phyloP scores from a whole-genome alignment of 2,797 vertebrate species.

The Mormyrops attenuatus region DNA sequence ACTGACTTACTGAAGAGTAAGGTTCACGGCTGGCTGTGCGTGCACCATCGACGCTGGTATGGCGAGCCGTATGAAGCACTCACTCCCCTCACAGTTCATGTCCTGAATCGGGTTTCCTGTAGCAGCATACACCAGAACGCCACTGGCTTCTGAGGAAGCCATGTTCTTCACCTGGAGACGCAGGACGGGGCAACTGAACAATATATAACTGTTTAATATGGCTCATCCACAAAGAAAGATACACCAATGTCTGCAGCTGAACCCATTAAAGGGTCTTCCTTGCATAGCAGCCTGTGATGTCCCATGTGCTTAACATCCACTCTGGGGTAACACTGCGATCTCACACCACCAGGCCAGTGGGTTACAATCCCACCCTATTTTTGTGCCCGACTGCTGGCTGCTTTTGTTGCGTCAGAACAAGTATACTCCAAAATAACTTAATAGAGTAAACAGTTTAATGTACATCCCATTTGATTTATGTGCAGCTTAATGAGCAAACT shows the following conservation, averaged over 20 bases:
- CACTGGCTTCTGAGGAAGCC: conserved; percentile 58
- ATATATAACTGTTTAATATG: neutral
- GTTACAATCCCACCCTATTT: neutral
- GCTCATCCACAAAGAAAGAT: neutral
- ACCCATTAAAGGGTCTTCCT: neutral
- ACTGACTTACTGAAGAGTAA: conserved; percentile 49
- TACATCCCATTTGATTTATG: neutral
- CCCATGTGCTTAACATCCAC: neutral
- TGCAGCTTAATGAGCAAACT: neutral
- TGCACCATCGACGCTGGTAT: conserved; percentile 71
- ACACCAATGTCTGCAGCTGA: neutral
- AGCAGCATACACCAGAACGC: conserved; percentile 59
- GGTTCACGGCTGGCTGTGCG: conserved; percentile 43
- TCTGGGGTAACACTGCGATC: neutral
- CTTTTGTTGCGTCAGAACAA: neutral
- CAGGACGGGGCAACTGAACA: neutral
- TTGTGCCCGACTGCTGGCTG: neutral
- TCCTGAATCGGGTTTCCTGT: conserved; percentile 60
- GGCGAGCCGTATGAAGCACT: conserved; percentile 49
- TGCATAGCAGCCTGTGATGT: neutral
- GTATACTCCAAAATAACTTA: neutral
- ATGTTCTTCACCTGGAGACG: conserved; percentile 59
- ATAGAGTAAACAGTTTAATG: neutral
- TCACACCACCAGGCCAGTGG: neutral
- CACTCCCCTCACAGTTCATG: conserved; percentile 61